Conservation (phyloP, 2,797 vertebrate species). For the Cirrhinus molitorella region DNA sequence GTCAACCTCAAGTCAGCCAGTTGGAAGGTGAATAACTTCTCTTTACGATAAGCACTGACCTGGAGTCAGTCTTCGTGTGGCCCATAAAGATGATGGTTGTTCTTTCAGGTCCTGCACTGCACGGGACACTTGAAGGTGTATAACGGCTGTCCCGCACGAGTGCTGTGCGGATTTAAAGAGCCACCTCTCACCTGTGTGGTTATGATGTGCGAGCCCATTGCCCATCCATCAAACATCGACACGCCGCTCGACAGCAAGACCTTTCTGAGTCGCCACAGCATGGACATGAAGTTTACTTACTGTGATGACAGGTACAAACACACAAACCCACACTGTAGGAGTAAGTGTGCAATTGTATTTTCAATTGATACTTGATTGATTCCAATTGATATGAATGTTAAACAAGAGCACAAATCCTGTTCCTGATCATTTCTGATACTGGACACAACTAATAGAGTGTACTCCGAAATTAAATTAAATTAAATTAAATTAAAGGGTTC, state of each 20-base stretch:
- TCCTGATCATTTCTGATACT: not conserved
- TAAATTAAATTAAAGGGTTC: too few species aligned
- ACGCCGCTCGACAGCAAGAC: conserved; percentile 95
- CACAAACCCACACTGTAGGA: not conserved
- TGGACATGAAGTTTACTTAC: conserved; percentile 99
- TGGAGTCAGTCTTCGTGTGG: not conserved
- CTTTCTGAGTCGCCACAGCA: conserved; percentile 96
- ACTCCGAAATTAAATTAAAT: too few species aligned
- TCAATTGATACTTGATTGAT: too few species aligned
- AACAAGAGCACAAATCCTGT: not conserved
- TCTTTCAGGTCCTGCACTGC: conserved; percentile 92
- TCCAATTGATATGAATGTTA: not conserved
- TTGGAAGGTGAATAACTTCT: conserved; percentile 88
- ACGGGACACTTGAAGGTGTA: conserved; percentile 93
- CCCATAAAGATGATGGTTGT: not conserved
- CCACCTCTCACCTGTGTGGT: conserved; percentile 92
- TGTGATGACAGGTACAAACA: conserved; percentile 90
- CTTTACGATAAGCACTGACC: not conserved
- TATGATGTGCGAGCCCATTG: conserved; percentile 95
- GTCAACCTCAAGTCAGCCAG: conserved; percentile 99
- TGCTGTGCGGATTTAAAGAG: conserved; percentile 89
- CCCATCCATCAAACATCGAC: conserved; percentile 95
- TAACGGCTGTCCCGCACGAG: conserved; percentile 81
- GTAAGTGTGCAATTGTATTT: not conserved
- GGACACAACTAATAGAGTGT: not conserved